Conservation (phyloP, 2,113 vertebrate species). For the Calidris pugnax region DNA sequence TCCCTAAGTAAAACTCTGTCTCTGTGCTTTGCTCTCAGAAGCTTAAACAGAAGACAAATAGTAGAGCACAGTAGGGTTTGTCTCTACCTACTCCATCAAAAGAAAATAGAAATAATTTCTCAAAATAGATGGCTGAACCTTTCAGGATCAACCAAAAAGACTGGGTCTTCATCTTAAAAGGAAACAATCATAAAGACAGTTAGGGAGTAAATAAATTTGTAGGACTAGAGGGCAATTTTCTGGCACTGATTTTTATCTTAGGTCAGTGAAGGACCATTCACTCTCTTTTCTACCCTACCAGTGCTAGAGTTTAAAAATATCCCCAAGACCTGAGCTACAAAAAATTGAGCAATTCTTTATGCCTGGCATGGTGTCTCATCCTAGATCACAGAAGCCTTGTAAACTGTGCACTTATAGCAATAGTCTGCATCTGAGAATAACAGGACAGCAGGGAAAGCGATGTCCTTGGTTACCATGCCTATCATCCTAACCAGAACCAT, state of each 20-base stretch:
- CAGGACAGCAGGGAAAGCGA: neutral
- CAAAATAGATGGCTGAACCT: neutral
- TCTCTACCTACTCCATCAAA: neutral
- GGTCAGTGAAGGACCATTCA: neutral
- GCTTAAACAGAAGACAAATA: neutral
- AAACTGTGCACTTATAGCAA: neutral
- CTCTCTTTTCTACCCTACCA: neutral
- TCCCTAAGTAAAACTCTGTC: neutral
- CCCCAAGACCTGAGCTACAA: neutral
- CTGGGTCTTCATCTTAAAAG: neutral
- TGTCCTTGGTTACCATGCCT: neutral
- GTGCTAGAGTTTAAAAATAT: neutral
- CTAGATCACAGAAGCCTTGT: neutral
- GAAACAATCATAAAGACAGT: neutral
- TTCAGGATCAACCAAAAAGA: neutral
- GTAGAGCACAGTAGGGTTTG: neutral
- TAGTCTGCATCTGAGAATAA: neutral
- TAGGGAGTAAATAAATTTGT: neutral
- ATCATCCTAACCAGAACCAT: neutral
- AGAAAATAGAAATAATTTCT: neutral
- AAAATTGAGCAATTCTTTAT: neutral
- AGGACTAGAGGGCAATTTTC: neutral
- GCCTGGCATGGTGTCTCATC: neutral
- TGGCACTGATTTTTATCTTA: neutral
- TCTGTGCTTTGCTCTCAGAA: neutral